Evolutionary conservation across 2,113 vertebrate genomes (phyloP).

Genomic region (Hyperoodon ampullatus): DNA sequence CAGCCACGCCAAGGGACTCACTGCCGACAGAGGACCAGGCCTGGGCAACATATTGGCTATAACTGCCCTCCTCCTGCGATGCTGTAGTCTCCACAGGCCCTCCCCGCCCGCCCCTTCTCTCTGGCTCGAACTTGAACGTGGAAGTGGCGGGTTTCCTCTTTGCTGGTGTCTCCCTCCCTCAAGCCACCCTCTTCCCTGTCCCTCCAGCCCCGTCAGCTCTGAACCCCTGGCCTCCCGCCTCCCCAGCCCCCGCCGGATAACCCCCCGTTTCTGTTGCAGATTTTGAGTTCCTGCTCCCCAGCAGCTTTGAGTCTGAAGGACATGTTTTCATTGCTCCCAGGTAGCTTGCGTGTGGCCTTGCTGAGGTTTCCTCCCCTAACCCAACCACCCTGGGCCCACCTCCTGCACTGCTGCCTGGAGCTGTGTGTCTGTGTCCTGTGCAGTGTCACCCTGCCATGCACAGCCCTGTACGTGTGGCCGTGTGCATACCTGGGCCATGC

Average conservation of each 20-base stretch:
- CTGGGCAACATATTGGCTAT: conserved; percentile 94
- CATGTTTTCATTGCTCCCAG: conserved; percentile 99
- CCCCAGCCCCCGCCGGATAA: conserved; percentile 90
- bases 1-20: conserved; percentile 81
- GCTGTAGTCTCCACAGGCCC: conserved; percentile 84
- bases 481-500: conserved; percentile 72
- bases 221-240: conserved; percentile 78
- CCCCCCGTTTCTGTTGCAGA: conserved; percentile 99
- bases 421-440: conserved; percentile 83
- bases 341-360: conserved; percentile 95
- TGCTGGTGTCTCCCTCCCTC: conserved; percentile 80
- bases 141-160: conserved; percentile 77
- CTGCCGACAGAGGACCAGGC: conserved; percentile 81
- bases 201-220: conserved; percentile 65
- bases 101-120: conserved; percentile 56
- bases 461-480: conserved; percentile 77
- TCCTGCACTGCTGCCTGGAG: conserved; percentile 74
- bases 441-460: conserved; percentile 72
- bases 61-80: conserved; percentile 85
- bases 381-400: conserved; percentile 44
- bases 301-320: conserved; percentile 99
- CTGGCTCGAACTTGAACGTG: conserved; percentile 73
- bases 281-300: conserved; percentile 99
- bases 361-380: conserved; percentile 84
- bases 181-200: conserved; percentile 62